Percentiles rank a stretch among this genome's conserved stretches.
Conservation (phyloP, 2,797 vertebrate species). For the Eurystomus glaucurus region DNA sequence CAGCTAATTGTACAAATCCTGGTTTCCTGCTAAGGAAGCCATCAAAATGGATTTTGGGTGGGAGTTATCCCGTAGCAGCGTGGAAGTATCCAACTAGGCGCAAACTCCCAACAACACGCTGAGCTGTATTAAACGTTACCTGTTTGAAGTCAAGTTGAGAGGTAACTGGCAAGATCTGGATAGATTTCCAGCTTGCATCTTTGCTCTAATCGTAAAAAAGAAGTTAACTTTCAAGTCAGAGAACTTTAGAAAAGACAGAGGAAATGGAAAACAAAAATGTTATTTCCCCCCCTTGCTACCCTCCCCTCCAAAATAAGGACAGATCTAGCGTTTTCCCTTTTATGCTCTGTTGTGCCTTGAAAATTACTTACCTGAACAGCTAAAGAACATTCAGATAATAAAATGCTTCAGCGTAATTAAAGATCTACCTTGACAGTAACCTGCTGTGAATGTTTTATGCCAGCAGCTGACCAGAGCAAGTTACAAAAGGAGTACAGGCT, state of each 20-base stretch:
- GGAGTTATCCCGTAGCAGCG: conserved; percentile 66
- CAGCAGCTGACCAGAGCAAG: background rate
- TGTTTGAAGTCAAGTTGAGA: conserved; percentile 64
- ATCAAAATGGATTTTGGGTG: conserved; percentile 52
- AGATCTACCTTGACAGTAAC: conserved; percentile 40
- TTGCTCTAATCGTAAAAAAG: conserved; percentile 53
- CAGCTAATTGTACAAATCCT: conserved; percentile 19
- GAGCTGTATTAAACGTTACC: conserved; percentile 17
- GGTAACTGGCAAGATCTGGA: conserved; percentile 60
- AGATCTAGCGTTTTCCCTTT: conserved; percentile 60
- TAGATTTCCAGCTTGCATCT: conserved; percentile 54
- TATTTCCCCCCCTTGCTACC: background rate
- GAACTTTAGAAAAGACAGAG: conserved; percentile 29
- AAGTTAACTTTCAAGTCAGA: conserved; percentile 39
- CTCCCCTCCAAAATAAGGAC: conserved; percentile 36
- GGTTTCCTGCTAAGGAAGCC: conserved; percentile 70
- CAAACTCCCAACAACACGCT: conserved; percentile 42
- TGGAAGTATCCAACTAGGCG: conserved; percentile 38
- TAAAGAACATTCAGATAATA: conserved; percentile 39
- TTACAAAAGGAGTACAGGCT: conserved; percentile 4
- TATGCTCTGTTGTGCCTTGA: conserved; percentile 59
- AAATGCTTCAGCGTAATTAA: conserved; percentile 10
- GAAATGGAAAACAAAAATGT: conserved; percentile 33
- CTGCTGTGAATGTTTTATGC: conserved; percentile 18
- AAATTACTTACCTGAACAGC: conserved; percentile 83